Conservation (phyloP, 2,797 vertebrate species). For the Coluber constrictor region DNA sequence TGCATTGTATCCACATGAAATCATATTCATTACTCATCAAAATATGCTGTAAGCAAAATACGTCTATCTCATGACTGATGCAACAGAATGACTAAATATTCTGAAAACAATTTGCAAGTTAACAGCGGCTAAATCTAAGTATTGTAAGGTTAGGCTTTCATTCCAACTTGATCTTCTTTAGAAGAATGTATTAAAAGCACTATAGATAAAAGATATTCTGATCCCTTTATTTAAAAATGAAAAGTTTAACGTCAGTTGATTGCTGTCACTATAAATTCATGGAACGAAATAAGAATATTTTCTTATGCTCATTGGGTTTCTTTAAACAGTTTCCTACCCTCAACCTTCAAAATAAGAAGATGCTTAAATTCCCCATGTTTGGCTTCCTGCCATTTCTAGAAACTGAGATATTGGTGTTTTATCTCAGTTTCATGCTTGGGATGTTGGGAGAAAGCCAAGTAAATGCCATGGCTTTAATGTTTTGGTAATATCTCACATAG, state of each 20-base stretch:
- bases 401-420: neutral
- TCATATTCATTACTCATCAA: constrained; percentile 6
- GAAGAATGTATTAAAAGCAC: neutral
- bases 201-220: neutral
- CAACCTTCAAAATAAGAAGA: neutral
- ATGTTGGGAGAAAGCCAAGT: neutral
- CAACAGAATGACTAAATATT: constrained; percentile 10
- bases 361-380: neutral
- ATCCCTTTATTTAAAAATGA: neutral
- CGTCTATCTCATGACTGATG: neutral
- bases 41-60: constrained; percentile 25
- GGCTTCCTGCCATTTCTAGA: neutral
- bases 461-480: neutral
- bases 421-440: neutral
- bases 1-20: neutral
- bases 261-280: neutral
- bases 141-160: neutral
- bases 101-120: neutral
- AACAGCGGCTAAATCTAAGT: neutral
- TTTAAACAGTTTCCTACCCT: neutral
- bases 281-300: neutral
- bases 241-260: neutral
- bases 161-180: neutral
- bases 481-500: neutral
- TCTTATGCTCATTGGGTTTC: neutral